phyloP scores from a whole-genome alignment of 2,888 invertebrate genomes.

The Drosophila niveifrons region DNA sequence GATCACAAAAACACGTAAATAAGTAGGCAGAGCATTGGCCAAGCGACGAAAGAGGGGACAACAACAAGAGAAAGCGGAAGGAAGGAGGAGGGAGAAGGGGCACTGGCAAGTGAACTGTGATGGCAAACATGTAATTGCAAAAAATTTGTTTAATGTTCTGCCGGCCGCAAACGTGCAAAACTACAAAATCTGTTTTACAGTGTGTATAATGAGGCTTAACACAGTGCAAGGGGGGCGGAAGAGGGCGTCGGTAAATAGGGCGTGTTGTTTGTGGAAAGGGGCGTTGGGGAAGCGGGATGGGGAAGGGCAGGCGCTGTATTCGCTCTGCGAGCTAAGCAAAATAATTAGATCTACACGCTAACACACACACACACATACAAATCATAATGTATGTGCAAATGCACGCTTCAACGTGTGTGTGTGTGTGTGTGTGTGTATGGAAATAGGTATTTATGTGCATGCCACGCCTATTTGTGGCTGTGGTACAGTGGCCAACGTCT shows the following conservation, averaged over 20 bases:
- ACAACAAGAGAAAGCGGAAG: no score
- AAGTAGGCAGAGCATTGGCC: conserved; percentile 1
- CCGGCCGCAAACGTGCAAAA: conserved; percentile 30
- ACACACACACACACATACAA: conserved; percentile 14
- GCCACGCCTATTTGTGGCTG: conserved; percentile 13
- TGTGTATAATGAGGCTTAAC: conserved; percentile 31
- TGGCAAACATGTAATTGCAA: conserved; percentile 57
- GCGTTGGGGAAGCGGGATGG: background rate
- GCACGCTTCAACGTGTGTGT: background rate
- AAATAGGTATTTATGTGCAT: conserved; percentile 8
- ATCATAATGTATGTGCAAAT: conserved; percentile 1
- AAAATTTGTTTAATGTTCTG: conserved; percentile 37
- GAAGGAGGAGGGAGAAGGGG: background rate
- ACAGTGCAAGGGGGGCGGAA: background rate
- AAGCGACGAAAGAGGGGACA: no score
- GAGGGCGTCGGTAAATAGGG: background rate
- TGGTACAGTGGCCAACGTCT: conserved; percentile 15
- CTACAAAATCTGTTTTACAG: conserved; percentile 33
- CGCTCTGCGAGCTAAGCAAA: conserved; percentile 20
- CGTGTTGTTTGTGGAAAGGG: no score
- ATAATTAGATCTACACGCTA: conserved; percentile 36
- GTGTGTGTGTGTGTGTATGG: conserved; percentile 7
- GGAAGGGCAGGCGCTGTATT: background rate
- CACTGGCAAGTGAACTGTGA: conserved; percentile 8
- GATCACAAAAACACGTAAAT: conserved; percentile 59